Conservation (phyloP, 2,113 vertebrate species). For the Aspiorhynchus laticeps region DNA sequence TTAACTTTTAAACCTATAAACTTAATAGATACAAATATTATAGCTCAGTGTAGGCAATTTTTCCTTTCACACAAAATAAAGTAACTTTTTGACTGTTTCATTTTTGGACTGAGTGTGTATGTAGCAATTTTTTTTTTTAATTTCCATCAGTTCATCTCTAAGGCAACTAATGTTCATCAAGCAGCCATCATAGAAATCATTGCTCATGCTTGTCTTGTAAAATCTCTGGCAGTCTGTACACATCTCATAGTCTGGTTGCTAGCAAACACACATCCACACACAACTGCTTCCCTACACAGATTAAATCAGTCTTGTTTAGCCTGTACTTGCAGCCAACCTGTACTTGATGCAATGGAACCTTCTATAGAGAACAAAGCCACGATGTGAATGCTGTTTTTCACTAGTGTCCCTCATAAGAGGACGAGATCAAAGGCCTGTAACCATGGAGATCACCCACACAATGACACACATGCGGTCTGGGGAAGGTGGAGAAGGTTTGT, state of each 20-base stretch:
- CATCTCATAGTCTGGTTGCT: background rate
- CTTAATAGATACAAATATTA: background rate
- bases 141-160: background rate
- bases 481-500: slow-evolving; percentile 23
- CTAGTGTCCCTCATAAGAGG: slow-evolving; percentile 35
- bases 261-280: background rate
- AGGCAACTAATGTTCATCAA: background rate
- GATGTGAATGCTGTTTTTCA: slow-evolving; percentile 30
- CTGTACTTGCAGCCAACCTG: background rate
- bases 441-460: slow-evolving; percentile 48
- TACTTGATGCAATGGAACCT: slow-evolving; percentile 13
- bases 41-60: too few relatives aligned
- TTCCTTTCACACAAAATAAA: background rate
- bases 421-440: slow-evolving; percentile 49
- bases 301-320: background rate
- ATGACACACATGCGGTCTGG: slow-evolving; percentile 26
- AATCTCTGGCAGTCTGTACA: background rate
- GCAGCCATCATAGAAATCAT: background rate
- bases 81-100: too few relatives aligned
- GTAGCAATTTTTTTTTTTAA: background rate
- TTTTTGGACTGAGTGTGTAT: background rate
- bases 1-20: background rate
- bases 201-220: background rate
- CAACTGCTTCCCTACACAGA: background rate
- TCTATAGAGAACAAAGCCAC: slow-evolving; percentile 10